These are phyloP conservation scores for Xyrauchen texanus DNA, from an alignment of 2,113 vertebrate species.

Conservation along the genomic window DNA sequence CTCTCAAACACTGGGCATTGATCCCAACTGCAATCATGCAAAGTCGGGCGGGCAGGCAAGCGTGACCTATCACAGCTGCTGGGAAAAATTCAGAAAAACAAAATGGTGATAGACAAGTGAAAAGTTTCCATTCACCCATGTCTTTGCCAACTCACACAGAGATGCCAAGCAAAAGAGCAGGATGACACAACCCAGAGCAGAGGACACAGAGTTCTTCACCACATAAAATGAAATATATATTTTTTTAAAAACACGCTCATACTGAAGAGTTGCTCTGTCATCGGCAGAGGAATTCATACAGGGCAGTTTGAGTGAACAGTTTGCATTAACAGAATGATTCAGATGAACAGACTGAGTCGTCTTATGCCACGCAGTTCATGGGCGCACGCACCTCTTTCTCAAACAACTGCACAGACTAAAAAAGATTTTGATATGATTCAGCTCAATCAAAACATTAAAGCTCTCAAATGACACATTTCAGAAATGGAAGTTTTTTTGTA, in stretches of 20 bases:
- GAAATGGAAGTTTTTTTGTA: slow-evolving; percentile 80
- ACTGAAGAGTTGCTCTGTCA: slow-evolving; percentile 85
- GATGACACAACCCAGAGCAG: slow-evolving; percentile 22
- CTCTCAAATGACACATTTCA: slow-evolving; percentile 90
- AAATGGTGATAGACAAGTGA: slow-evolving; percentile 10
- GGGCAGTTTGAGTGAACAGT: slow-evolving; percentile 82
- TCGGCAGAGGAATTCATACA: slow-evolving; percentile 90
- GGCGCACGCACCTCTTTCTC: slow-evolving; percentile 41
- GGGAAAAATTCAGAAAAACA: slow-evolving; percentile 23
- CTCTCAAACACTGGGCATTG: slow-evolving; percentile 2
- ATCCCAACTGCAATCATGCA: slow-evolving; percentile 20
- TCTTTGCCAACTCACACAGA: slow-evolving; percentile 32
- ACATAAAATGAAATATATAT: slow-evolving; percentile 95
- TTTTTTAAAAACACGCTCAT: slow-evolving; percentile 88
- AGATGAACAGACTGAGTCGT: slow-evolving; percentile 73
- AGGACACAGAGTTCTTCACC: slow-evolving; percentile 79
- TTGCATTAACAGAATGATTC: slow-evolving; percentile 86
- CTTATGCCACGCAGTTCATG: slow-evolving; percentile 77
- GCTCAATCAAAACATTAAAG: slow-evolving; percentile 82
- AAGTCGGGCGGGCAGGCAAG: slow-evolving; percentile 16
- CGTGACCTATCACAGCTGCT: slow-evolving; percentile 51
- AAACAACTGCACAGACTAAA: slow-evolving; percentile 88
- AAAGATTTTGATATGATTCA: slow-evolving; percentile 69
- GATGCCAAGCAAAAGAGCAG: not conserved
- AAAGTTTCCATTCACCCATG: slow-evolving; percentile 38